Percentiles rank a stretch among this genome's conserved stretches.
These are phyloP conservation scores for Iselma pallidipennis DNA, from an alignment of 2,888 invertebrate species.

Conservation along the genomic window DNA sequence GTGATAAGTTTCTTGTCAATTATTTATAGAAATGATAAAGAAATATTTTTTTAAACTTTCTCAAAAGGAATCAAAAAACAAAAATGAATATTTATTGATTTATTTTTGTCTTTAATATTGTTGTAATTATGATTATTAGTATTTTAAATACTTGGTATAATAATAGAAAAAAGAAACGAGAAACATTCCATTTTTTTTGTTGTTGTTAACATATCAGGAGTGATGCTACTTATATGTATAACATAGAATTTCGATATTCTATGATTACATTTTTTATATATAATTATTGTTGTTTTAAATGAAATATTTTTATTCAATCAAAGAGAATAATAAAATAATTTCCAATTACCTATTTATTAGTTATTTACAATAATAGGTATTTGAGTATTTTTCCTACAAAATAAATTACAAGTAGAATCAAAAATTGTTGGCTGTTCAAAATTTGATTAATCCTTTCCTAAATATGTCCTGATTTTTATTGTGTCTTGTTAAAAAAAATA, in stretches of 20 bases:
- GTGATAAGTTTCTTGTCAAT: constrained; percentile 1
- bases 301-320: neutral
- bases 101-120: neutral
- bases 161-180: neutral
- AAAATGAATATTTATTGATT: neutral
- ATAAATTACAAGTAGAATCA: neutral
- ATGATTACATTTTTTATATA: neutral
- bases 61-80: neutral
- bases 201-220: constrained; percentile 1
- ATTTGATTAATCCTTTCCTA: no score
- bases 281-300: neutral
- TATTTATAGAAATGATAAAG: neutral
- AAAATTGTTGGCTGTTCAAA: neutral
- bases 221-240: neutral
- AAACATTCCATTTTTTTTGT: neutral
- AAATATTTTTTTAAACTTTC: neutral
- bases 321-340: neutral
- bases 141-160: neutral
- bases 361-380: constrained; percentile 35
- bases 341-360: constrained; percentile 9
- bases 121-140: neutral
- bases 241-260: neutral
- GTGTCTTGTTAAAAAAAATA: neutral
- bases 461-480: neutral
- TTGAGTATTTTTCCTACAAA: neutral